A percentile compares a stretch with the other conserved stretches of the same genome.
Evolutionary conservation across 2,797 vertebrate genomes (phyloP).

Genomic region (Ciconia nigra): DNA sequence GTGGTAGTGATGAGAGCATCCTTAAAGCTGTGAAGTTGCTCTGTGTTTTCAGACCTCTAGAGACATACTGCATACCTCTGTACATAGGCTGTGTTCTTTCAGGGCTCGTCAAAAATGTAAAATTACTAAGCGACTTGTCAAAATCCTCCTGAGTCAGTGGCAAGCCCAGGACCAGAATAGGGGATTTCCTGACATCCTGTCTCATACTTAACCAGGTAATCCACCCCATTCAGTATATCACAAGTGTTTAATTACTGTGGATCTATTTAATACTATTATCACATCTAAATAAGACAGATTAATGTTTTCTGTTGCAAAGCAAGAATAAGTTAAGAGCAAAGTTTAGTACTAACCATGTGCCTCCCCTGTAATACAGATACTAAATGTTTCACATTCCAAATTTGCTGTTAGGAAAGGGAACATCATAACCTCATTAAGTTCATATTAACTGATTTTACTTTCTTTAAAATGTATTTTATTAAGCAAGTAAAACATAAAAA

Average conservation of each 20-base stretch:
- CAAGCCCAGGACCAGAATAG: neutral
- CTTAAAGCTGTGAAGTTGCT: neutral
- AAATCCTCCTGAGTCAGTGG: neutral
- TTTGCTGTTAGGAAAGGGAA: neutral
- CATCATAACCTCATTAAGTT: neutral
- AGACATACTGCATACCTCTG: fast-evolving
- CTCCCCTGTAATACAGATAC: neutral
- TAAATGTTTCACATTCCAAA: neutral
- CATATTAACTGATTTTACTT: conserved; percentile 6
- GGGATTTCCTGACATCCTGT: neutral
- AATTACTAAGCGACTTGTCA: neutral
- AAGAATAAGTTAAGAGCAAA: neutral
- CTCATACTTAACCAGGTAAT: neutral
- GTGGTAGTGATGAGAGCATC: neutral
- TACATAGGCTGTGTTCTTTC: fast-evolving
- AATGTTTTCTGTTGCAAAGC: neutral
- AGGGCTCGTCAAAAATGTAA: neutral
- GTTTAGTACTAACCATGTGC: neutral
- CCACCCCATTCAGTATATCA: neutral
- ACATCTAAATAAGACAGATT: neutral
- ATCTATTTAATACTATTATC: neutral
- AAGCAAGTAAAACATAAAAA: conserved; percentile 69
- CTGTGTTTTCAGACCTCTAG: neutral
- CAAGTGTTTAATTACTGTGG: neutral
- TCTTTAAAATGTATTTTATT: conserved; percentile 58